Base-by-base conservation (phyloP, 2,113 vertebrate species). In the Isichthys henryi region DNA sequence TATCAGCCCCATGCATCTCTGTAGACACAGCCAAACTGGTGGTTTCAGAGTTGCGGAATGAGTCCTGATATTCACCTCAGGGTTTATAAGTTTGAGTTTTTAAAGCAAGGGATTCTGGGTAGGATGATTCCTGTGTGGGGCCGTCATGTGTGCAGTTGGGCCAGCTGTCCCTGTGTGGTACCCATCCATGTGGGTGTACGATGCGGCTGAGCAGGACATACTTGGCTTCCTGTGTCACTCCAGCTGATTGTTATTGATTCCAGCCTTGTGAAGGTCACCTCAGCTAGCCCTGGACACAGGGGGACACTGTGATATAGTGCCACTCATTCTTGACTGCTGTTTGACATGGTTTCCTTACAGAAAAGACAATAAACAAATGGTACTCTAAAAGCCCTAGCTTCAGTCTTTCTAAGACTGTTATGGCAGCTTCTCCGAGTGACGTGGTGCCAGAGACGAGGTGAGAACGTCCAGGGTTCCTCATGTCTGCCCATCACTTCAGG, bases 241-340 rank as follows among this genome's bases (percentile, higher is more conserved):
- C 21, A 90, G 89, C 92, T 93, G 92, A 93, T 93, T 90, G 82
- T 90, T 93, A 91, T 93, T 92, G 92, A 93, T 91, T 93, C 91
- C 89, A 91, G 90, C 90, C 89, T 87, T 90, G 87, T 91, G 90
- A 93, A 93, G 92, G 93, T 93, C 93, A 93, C 91, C 90, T 88
- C 88, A 52, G 48, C 39, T 89, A 89, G 91, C 92, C 92, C 77
- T 48, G 52, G 89, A 91, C 80, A 88, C 52, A 86, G 74, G 52
- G 43, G 56, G 70, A 85, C 53, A 4, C 52, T 87, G 66, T 74
- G 17, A 83, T 46, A 10, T 5, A 45, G 19, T n/a, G 7, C 19
- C 82, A n/a, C 82, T 84, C 82, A 48, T 48, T 84, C 39, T 84
- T 10, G 23, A 15, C 45, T 48, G 19, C 82, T 35, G 21, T 90